A percentile compares a stretch with the other conserved stretches of the same genome.
Evolutionary conservation across 2,113 vertebrate genomes (phyloP).

Genomic region (Tricholaema leucomelas): DNA sequence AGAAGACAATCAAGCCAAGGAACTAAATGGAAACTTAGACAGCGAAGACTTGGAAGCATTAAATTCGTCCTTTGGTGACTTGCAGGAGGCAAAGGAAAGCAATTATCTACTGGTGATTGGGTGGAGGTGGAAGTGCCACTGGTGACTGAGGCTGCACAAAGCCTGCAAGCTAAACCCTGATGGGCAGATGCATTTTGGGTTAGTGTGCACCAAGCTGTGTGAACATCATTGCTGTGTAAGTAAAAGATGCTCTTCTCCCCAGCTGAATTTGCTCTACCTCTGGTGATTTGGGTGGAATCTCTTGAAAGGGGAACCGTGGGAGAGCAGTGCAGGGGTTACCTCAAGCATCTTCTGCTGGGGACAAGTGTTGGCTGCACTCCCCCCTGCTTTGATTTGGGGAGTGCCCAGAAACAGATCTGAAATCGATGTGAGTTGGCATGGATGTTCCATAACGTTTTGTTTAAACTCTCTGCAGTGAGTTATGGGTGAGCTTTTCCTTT

Average conservation of each 20-base stretch:
- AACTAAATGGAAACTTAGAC: conserved; percentile 48
- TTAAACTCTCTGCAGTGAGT: conserved; percentile 41
- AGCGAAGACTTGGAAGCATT: conserved; percentile 41
- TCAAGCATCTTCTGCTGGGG: not conserved
- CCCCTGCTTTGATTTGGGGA: not conserved
- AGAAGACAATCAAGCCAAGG: conserved; percentile 41
- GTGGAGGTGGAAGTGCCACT: not conserved
- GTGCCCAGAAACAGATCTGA: conserved; percentile 10
- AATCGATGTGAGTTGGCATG: conserved; percentile 11
- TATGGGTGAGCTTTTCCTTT: conserved; percentile 38
- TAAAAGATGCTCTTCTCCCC: not conserved
- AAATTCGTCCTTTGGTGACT: conserved; percentile 12
- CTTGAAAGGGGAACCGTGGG: not conserved
- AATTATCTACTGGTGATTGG: not conserved
- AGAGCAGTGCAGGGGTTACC: not conserved
- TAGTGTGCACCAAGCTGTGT: not conserved
- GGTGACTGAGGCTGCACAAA: rapidly evolving
- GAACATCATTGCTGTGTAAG: not conserved
- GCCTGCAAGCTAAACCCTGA: not conserved
- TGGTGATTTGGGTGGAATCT: rapidly evolving
- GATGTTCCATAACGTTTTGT: conserved; percentile 38
- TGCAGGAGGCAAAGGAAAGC: not conserved
- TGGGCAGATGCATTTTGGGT: not conserved
- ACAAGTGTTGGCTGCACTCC: not conserved
- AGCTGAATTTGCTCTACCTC: too few species aligned